Conservation (phyloP, 2,888 invertebrate species). For the Gastrophysa polygoni region DNA sequence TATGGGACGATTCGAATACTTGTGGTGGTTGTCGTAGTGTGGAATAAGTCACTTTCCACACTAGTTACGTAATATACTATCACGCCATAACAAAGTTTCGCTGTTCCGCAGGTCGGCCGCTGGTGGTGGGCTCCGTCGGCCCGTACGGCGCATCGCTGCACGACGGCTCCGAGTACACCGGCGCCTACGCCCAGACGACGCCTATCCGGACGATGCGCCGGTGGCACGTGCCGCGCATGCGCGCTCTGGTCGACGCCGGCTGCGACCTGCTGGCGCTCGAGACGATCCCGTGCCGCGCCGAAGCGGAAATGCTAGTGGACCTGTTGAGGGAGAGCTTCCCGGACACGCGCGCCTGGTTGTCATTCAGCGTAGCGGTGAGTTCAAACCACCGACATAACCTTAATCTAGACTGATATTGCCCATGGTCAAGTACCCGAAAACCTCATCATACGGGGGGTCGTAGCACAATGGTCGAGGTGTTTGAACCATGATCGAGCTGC, state of each 20-base stretch:
- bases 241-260: slow-evolving; percentile 78
- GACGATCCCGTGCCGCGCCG: slow-evolving; percentile 84
- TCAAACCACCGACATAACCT: too few relatives aligned
- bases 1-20: too few relatives aligned
- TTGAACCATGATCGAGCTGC: too few relatives aligned
- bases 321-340: slow-evolving; percentile 78
- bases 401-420: too few relatives aligned
- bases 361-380: slow-evolving; percentile 84
- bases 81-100: too few relatives aligned
- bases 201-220: slow-evolving; percentile 69
- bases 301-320: slow-evolving; percentile 83
- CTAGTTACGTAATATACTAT: too few relatives aligned
- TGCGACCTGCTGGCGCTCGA: slow-evolving; percentile 88
- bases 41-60: too few relatives aligned
- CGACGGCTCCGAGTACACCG: slow-evolving; percentile 94
- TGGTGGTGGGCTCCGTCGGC: slow-evolving; percentile 88
- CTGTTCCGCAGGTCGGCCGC: slow-evolving; percentile 56
- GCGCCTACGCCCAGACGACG: slow-evolving; percentile 74
- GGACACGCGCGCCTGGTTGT: slow-evolving; percentile 80
- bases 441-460: too few relatives aligned
- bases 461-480: too few relatives aligned
- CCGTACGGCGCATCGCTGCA: slow-evolving; percentile 90
- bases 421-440: too few relatives aligned
- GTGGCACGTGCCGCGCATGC: slow-evolving; percentile 86
- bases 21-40: too few relatives aligned